Conservation (phyloP, 2,797 vertebrate species). For the Enteromius thamalakanensis region DNA sequence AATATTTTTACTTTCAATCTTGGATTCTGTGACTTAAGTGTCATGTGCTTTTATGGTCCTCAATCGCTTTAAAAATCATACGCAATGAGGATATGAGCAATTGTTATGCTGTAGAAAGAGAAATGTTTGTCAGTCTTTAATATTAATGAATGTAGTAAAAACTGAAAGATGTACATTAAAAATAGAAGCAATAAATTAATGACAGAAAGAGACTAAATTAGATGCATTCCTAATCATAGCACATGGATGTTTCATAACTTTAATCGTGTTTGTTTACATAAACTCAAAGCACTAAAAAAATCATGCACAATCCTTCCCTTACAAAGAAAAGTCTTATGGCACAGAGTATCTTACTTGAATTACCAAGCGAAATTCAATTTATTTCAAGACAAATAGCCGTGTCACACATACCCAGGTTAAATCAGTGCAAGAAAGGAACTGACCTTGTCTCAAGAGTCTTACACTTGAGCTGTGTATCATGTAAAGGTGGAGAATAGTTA, state of each 20-base stretch:
- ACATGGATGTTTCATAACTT: not conserved
- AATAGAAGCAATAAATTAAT: slow-evolving; percentile 48
- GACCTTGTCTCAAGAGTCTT: slow-evolving; percentile 12
- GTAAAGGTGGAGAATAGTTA: slow-evolving; percentile 3
- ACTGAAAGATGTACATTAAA: slow-evolving; percentile 18
- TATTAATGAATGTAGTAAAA: slow-evolving; percentile 40
- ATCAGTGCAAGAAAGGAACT: not conserved
- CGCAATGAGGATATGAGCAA: slow-evolving; percentile 46
- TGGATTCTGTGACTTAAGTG: slow-evolving; percentile 1
- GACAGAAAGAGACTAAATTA: slow-evolving; percentile 8
- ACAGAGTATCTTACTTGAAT: slow-evolving; percentile 7
- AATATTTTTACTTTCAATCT: slow-evolving; percentile 10
- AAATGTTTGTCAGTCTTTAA: slow-evolving; percentile 43
- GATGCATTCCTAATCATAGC: slow-evolving; percentile 3
- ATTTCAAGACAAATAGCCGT: not conserved
- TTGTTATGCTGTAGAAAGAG: slow-evolving; percentile 8
- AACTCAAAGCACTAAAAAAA: slow-evolving; percentile 8
- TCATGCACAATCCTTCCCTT: slow-evolving; percentile 4
- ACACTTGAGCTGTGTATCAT: slow-evolving; percentile 23
- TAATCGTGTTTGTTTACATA: slow-evolving; percentile 21
- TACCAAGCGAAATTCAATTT: slow-evolving; percentile 14
- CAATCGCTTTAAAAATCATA: slow-evolving; percentile 47
- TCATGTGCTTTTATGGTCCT: slow-evolving; percentile 37
- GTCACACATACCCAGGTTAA: not conserved
- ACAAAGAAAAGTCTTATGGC: not conserved